Base-by-base conservation (phyloP, 2,113 vertebrate genomes). In the Eclectus roratus region DNA sequence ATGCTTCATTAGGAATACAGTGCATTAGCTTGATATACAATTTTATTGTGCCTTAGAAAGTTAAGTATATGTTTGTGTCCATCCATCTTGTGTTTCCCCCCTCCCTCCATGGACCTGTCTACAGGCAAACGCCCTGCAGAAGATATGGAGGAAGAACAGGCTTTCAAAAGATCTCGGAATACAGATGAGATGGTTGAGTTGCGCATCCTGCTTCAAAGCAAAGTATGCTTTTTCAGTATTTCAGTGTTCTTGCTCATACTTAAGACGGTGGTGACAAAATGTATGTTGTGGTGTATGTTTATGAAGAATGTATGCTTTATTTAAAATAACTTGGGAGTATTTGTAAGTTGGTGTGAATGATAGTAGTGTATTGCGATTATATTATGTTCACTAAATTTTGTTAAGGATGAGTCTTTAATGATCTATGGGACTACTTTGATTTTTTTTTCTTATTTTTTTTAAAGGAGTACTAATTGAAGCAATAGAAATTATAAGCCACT, bases 181-280 rank as follows among this genome's bases (percentile, higher is more conserved):
- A 99, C 99, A 3, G 99, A 99, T 93, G 99, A 99, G 94, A 99
- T 99, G 98, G 99, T 99, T 96, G 99, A 99, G 98, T 98, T 99
- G 27, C 99, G 99, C 61, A 98, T 99, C 96, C 98, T 99, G 98
- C 98, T 99, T 98, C 99, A 99, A 97, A 99, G 99, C 98, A 99
- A 99, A 98, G 99, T 99, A 98, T 74, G 82, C 49, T 87, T 91
- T 78, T 84, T 86, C n/a, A 49, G 39, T 88, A 72, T 84, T 1
- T 0, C 52, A 70, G 23, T 87, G 37, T 70, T 77, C 15, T 33
- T 89, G 47, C 11, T 80, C 90, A 73, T 87, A 72, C 27, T 81
- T 68, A 73, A 84, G 74, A 53, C 46, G 47, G 17, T 66, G 41
- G 46, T 79, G 44, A 31, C 55, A 64, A 53, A 53, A 49, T 33